phyloP scores from a whole-genome alignment of 2,888 invertebrate species.

The Girardia tigrina region DNA sequence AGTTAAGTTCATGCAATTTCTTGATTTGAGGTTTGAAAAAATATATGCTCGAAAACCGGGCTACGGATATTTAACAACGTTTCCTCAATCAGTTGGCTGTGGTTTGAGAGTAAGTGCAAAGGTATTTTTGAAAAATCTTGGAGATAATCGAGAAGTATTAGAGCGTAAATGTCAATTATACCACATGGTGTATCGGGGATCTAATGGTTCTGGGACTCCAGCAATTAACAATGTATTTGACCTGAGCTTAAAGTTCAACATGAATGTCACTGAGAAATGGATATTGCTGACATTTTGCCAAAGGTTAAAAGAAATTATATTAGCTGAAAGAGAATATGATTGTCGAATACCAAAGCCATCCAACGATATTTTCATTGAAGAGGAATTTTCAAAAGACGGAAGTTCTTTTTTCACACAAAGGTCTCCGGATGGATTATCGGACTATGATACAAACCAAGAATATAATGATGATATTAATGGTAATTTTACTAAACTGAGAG shows the following conservation, averaged over 20 bases:
- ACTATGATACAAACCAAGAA: too few species aligned
- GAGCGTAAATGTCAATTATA: not conserved
- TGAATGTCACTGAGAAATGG: slow-evolving; percentile 4
- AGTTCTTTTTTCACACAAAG: not conserved
- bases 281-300: slow-evolving; percentile 11
- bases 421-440: not conserved
- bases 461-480: too few species aligned
- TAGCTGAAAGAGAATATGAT: not conserved
- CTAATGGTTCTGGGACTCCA: not conserved
- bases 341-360: not conserved
- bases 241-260: not conserved
- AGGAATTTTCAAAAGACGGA: not conserved
- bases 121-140: not conserved
- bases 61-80: not conserved
- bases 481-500: too few species aligned
- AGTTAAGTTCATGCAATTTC: not conserved
- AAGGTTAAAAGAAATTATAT: not conserved
- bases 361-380: not conserved
- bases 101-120: slow-evolving; percentile 21
- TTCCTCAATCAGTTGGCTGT: slow-evolving; percentile 11
- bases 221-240: slow-evolving; percentile 14
- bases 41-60: not conserved
- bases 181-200: not conserved
- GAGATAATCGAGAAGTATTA: not conserved
- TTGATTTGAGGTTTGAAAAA: not conserved